phyloP scores from a whole-genome alignment of 1,140 invertebrate species.

The Brachionus sp. region DNA sequence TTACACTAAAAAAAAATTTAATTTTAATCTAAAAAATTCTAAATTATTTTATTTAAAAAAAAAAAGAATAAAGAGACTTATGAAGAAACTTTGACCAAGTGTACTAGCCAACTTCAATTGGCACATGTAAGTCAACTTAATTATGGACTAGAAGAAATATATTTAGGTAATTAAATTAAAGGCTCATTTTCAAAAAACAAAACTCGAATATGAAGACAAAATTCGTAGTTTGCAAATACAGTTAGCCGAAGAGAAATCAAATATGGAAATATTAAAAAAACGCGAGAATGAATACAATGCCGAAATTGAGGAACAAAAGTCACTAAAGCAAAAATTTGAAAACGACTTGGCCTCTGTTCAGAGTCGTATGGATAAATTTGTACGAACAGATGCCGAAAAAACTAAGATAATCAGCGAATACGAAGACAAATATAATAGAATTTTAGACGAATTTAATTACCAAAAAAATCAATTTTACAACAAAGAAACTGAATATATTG shows the following conservation, averaged over 20 bases:
- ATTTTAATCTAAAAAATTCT: neutral
- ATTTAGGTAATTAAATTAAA: neutral
- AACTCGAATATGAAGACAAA: slow-evolving; percentile 22
- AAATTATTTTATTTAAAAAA: neutral
- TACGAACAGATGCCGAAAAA: neutral
- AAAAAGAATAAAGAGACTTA: slow-evolving; percentile 39
- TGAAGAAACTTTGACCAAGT: slow-evolving; percentile 37
- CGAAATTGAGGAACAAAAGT: slow-evolving; percentile 15
- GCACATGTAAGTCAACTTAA: neutral
- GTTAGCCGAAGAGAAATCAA: slow-evolving; percentile 29
- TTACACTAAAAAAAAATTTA: neutral
- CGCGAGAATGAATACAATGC: neutral
- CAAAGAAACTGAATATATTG: slow-evolving; percentile 43
- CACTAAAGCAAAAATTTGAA: neutral
- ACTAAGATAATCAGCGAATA: neutral
- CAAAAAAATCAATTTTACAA: slow-evolving; percentile 42
- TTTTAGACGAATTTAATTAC: slow-evolving; percentile 11
- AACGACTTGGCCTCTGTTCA: neutral
- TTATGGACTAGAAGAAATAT: neutral
- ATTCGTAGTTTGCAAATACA: slow-evolving; percentile 1
- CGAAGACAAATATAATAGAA: slow-evolving; percentile 24
- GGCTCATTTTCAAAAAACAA: slow-evolving; percentile 28
- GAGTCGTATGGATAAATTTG: neutral
- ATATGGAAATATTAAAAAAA: slow-evolving; percentile 38
- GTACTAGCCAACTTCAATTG: slow-evolving; percentile 5